Conservation (phyloP, 2,113 vertebrate genomes). For the Oxygymnocypris stewartii region DNA sequence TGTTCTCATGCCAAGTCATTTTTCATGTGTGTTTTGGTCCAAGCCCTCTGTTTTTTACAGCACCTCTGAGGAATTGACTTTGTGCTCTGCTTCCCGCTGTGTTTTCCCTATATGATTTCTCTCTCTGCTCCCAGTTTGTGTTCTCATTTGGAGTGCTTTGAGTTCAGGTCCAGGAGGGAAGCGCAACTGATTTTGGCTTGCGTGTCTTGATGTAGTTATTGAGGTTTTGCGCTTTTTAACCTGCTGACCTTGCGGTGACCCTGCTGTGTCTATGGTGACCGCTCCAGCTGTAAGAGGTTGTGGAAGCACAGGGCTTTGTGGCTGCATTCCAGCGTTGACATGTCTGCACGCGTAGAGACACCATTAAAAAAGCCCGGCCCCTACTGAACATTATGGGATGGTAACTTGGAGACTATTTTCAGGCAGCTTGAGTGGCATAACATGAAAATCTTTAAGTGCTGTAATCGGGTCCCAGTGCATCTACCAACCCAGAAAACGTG, state of each 20-base stretch:
- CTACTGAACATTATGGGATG: background rate
- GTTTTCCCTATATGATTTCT: background rate
- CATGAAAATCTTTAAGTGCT: no score
- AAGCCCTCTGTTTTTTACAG: slow-evolving; percentile 18
- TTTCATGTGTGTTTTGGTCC: slow-evolving; percentile 33
- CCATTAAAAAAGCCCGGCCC: background rate
- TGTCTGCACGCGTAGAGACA: slow-evolving; percentile 43
- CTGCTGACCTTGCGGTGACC: slow-evolving; percentile 43
- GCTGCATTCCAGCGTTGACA: slow-evolving; percentile 47
- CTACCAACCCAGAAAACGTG: no score
- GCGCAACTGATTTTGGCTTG: background rate
- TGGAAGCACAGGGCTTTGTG: slow-evolving; percentile 17
- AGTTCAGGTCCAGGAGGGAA: background rate
- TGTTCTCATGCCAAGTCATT: slow-evolving; percentile 29
- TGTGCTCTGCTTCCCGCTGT: background rate
- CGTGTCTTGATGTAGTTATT: slow-evolving; percentile 17
- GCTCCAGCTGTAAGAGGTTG: slow-evolving; percentile 15
- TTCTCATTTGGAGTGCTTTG: background rate
- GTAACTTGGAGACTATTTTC: slow-evolving; percentile 8
- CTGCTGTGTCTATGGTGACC: slow-evolving; percentile 24
- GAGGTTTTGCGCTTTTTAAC: slow-evolving; percentile 43
- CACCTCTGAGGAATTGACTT: slow-evolving; percentile 21
- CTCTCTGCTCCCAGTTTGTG: background rate
- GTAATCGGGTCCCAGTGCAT: no score
- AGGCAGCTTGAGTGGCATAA: background rate